Percentiles rank a stretch among this genome's conserved stretches.
phyloP scores from a whole-genome alignment of 1,140 invertebrate species.

The Zaprionus ghesquierei region DNA sequence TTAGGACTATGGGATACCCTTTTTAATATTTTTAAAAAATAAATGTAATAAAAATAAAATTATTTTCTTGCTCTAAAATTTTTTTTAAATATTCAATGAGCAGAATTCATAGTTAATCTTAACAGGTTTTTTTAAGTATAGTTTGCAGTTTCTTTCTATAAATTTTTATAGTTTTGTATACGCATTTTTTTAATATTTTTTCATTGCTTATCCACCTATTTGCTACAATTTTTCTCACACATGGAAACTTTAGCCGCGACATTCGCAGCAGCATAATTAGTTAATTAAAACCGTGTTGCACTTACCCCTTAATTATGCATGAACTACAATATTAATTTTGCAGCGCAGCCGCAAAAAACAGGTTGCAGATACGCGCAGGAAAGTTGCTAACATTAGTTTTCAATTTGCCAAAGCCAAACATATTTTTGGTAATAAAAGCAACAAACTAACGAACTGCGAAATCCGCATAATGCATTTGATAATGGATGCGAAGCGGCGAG shows the following conservation, averaged over 20 bases:
- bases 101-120: too few relatives aligned
- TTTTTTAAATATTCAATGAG: too few relatives aligned
- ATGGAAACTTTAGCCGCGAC: background rate
- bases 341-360: slow-evolving; percentile 23
- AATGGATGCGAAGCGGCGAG: background rate
- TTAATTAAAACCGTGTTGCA: slow-evolving; percentile 22
- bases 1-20: too few relatives aligned
- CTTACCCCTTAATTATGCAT: slow-evolving; percentile 20
- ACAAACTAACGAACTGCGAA: slow-evolving; percentile 21
- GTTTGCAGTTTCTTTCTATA: too few relatives aligned
- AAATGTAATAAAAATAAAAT: too few relatives aligned
- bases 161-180: too few relatives aligned
- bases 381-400: slow-evolving; percentile 36
- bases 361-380: background rate
- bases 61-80: too few relatives aligned
- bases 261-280: slow-evolving; percentile 11
- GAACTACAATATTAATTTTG: slow-evolving; percentile 21
- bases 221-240: too few relatives aligned
- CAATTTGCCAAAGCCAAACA: slow-evolving; percentile 38
- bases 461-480: slow-evolving; percentile 22
- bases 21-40: too few relatives aligned
- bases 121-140: too few relatives aligned
- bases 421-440: slow-evolving; percentile 17
- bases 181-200: too few relatives aligned
- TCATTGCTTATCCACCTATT: too few relatives aligned